These are phyloP conservation scores for Polyodon spathula DNA, from an alignment of 2,113 vertebrate species.

Conservation along the genomic window DNA sequence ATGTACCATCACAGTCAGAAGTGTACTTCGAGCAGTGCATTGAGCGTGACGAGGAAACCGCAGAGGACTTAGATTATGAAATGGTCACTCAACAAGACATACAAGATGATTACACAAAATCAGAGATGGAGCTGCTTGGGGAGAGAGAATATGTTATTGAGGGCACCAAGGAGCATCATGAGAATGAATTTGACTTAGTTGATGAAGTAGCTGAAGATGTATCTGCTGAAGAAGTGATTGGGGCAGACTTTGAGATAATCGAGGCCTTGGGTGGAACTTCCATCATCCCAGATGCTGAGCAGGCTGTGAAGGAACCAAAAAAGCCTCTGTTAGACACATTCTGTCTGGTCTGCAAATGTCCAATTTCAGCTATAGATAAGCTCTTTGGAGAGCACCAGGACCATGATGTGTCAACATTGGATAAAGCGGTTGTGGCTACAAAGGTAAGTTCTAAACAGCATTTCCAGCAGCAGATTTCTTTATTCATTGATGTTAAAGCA, in stretches of 20 bases:
- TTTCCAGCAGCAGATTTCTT: not conserved
- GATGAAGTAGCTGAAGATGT: conserved; percentile 35
- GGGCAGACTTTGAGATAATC: conserved; percentile 61
- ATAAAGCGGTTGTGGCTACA: conserved; percentile 66
- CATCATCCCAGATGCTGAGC: conserved; percentile 41
- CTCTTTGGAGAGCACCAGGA: conserved; percentile 62
- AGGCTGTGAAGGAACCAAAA: conserved; percentile 54
- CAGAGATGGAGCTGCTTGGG: conserved; percentile 42
- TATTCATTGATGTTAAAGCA: not conserved
- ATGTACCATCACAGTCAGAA: conserved; percentile 10
- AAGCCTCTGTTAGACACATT: conserved; percentile 69
- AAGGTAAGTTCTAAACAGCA: conserved; percentile 61
- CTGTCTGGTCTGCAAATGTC: conserved; percentile 71
- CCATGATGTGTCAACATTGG: conserved; percentile 67
- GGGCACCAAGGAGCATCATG: conserved; percentile 29
- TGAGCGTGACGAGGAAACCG: conserved; percentile 44
- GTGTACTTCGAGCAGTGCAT: conserved; percentile 16
- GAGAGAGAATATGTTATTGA: conserved; percentile 29
- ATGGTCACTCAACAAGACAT: conserved; percentile 61
- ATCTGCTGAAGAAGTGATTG: conserved; percentile 43
- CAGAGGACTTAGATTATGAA: conserved; percentile 66
- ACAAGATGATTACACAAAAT: conserved; percentile 41
- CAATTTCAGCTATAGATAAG: conserved; percentile 66
- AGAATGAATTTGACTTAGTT: conserved; percentile 41
- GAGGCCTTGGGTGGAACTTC: conserved; percentile 49